These are phyloP conservation scores for Lycia hirtaria DNA, from an alignment of 2,888 invertebrate species.

Conservation along the genomic window DNA sequence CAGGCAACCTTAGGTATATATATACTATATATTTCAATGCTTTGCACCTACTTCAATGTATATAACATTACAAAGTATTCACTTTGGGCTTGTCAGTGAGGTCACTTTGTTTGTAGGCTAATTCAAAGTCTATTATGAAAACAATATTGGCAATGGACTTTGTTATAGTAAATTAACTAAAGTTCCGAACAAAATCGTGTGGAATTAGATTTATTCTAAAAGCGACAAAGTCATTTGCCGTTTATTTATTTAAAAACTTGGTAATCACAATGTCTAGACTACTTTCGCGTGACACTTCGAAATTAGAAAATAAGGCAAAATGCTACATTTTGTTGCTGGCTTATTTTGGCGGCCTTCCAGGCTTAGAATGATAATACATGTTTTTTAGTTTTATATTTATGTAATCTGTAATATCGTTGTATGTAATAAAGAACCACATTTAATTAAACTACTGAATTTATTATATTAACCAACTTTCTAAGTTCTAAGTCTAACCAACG, in stretches of 20 bases:
- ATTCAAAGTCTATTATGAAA: neutral
- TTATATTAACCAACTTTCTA: no score
- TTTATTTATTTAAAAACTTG: conserved; percentile 21
- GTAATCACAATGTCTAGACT: conserved; percentile 42
- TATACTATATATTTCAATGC: no score
- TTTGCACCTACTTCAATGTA: neutral
- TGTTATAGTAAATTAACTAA: conserved; percentile 5
- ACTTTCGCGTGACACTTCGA: conserved; percentile 35
- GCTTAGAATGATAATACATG: conserved; percentile 7
- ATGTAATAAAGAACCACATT: no score
- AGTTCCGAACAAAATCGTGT: neutral
- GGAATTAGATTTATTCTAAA: neutral
- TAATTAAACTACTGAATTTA: no score
- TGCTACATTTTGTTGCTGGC: conserved; percentile 13
- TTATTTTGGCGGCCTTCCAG: conserved; percentile 24
- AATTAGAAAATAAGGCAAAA: conserved; percentile 27
- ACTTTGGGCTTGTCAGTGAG: conserved; percentile 10
- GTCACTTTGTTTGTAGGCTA: conserved; percentile 9
- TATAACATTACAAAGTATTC: neutral
- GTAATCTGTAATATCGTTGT: no score
- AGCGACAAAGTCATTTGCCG: conserved; percentile 5
- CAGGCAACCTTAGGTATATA: no score
- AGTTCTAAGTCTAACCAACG: no score
- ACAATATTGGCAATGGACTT: neutral
- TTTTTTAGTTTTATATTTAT: neutral